phyloP scores from a whole-genome alignment of 2,888 invertebrate genomes.

The Dione vanillae region DNA sequence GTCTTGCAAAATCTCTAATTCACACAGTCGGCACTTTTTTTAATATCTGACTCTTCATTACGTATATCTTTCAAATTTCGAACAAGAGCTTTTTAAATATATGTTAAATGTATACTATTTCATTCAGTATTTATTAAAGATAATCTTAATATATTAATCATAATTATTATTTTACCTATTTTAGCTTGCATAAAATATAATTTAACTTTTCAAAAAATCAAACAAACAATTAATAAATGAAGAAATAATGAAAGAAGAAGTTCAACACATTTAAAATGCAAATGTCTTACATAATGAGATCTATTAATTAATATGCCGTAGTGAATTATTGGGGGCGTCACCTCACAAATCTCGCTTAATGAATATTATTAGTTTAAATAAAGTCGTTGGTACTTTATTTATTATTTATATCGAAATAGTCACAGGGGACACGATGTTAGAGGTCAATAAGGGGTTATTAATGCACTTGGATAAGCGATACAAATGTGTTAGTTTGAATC shows the following conservation, averaged over 20 bases:
- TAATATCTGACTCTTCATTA: constrained; percentile 38
- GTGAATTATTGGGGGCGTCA: constrained; percentile 51
- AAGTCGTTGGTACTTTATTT: constrained; percentile 63
- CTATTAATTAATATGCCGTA: constrained; percentile 42
- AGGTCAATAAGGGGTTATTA: constrained; percentile 45
- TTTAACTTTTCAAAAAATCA: too few species aligned
- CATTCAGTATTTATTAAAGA: too few species aligned
- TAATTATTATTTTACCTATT: too few species aligned
- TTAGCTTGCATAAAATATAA: too few species aligned
- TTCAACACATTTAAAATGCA: constrained; percentile 12
- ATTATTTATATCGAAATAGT: constrained; percentile 60
- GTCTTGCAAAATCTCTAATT: constrained; percentile 42
- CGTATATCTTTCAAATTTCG: constrained; percentile 1
- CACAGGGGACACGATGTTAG: constrained; percentile 48
- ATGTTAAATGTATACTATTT: too few species aligned
- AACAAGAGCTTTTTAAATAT: too few species aligned
- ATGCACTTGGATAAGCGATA: constrained; percentile 27
- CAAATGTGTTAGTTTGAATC: too few species aligned
- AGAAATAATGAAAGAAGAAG: too few species aligned
- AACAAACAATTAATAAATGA: too few species aligned
- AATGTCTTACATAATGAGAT: constrained; percentile 34
- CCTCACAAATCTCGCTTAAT: constrained; percentile 66
- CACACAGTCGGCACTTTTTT: constrained; percentile 31
- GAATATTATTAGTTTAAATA: constrained; percentile 66
- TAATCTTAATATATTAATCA: too few species aligned